Base-by-base conservation (phyloP, 2,113 vertebrate genomes). In the Rhabdomys dilectus region DNA sequence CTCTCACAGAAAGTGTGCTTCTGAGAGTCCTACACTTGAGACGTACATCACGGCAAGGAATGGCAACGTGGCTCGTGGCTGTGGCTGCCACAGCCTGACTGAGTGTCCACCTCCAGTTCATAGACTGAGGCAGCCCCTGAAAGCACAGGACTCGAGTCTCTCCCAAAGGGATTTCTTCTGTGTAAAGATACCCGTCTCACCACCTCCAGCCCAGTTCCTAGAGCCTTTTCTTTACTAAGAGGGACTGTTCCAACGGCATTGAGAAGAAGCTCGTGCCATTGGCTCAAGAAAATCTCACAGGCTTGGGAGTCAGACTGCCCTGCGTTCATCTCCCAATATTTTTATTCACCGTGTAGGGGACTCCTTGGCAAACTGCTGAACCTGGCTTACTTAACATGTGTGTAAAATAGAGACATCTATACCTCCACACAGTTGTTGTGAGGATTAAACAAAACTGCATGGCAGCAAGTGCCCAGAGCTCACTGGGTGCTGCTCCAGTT, bases 1-100 rank as follows among this genome's bases (percentile, higher is more conserved):
- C 88, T 31, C 64, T 92, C 78, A 56, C 19, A 72, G 64, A 51
- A 88, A 88, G 39, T 13, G 2, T 45, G 45, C 51, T 64, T 66
- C 72, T 53, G 2, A 76, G 62, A 81, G 72, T 36, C 17, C 75
- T 51, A 11, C 13, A 66, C 42, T 86, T 96, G 90, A 51, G 51
- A 70, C 72, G 48, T 68, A 29, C 72, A 58, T 89, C 86, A 68
- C 7, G 51, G 64, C 58, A 96, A 90, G 72, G 66, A 91, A 95
- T 56, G 88, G 42, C 4, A 0, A 39, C 56, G 26, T 1, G 2
- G 26, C 77, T 64, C 9, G 24, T 11, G 60, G 13, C 60, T n/a
- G 22, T 62, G 11, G 36, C 16, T 53, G 48, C 58, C 53, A 22
- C 53, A 73, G 62, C 70, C 58, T 77, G 72, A 90, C 66, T 2